Percentiles rank a stretch among this genome's conserved stretches.
Conservation (phyloP, 2,113 vertebrate genomes). For the Quiscalus mexicanus region DNA sequence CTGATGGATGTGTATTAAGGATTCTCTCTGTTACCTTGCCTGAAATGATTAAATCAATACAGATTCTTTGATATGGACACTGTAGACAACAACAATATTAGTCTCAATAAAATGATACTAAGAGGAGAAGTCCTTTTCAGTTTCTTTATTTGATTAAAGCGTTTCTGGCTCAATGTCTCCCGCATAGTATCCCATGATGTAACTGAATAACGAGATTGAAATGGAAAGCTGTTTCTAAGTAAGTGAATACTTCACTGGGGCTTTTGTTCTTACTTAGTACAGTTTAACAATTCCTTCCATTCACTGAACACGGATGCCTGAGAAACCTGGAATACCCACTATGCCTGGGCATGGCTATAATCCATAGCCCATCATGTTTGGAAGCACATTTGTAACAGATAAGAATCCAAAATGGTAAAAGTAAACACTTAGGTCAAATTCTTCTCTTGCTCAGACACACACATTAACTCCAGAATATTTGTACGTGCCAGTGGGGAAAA, state of each 20-base stretch:
- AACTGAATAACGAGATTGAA: conserved; percentile 37
- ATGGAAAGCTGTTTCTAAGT: conserved; percentile 50
- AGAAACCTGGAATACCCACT: neutral
- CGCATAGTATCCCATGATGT: conserved; percentile 22
- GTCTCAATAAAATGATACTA: conserved; percentile 32
- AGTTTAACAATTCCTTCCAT: conserved; percentile 52
- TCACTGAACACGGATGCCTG: neutral
- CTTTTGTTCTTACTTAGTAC: conserved; percentile 50
- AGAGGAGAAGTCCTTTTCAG: conserved; percentile 19
- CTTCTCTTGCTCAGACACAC: neutral
- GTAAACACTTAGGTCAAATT: neutral
- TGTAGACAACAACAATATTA: conserved; percentile 48
- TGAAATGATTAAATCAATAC: conserved; percentile 4
- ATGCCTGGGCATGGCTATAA: neutral
- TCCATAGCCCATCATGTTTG: neutral
- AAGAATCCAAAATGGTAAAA: neutral
- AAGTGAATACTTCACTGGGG: conserved; percentile 53
- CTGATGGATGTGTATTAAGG: neutral
- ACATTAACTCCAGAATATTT: neutral
- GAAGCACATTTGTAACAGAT: neutral
- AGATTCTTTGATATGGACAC: conserved; percentile 35
- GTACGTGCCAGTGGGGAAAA: neutral
- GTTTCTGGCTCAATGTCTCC: neutral
- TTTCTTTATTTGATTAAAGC: conserved; percentile 45
- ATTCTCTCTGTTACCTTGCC: neutral